phyloP scores from a whole-genome alignment of 2,888 invertebrate species.

The Heliconius ismenius region DNA sequence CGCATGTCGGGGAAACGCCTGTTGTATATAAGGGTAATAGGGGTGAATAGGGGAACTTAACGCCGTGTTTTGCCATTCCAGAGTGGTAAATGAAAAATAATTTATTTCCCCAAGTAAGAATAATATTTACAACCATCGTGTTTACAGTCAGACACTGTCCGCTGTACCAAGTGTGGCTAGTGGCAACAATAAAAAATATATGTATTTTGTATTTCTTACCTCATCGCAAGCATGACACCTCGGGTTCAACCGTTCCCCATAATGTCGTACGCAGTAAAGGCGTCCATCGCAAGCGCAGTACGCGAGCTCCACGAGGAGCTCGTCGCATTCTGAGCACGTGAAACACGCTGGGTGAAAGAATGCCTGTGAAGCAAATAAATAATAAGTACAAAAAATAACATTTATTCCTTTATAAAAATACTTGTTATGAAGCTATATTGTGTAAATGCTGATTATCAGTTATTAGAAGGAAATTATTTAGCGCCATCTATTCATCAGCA shows the following conservation, averaged over 20 bases:
- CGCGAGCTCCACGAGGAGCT: conserved; percentile 96
- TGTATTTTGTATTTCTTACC: conserved; percentile 83
- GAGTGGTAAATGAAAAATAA: no score
- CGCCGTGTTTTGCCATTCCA: not conserved
- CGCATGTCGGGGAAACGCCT: no score
- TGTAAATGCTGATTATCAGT: no score
- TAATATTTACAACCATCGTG: not conserved
- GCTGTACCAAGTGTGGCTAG: not conserved
- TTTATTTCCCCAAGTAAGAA: no score
- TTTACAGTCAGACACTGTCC: not conserved
- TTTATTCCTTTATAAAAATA: not conserved
- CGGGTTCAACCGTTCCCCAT: conserved; percentile 97
- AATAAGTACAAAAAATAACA: not conserved
- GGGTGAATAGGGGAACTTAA: not conserved
- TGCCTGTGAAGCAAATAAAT: conserved; percentile 59
- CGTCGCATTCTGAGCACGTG: conserved; percentile 92
- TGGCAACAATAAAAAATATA: not conserved
- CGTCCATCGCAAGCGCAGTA: conserved; percentile 95
- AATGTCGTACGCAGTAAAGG: conserved; percentile 96
- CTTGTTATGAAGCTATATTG: not conserved
- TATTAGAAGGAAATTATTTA: not conserved
- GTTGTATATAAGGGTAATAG: no score
- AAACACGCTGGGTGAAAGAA: conserved; percentile 97
- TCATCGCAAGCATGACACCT: conserved; percentile 98
- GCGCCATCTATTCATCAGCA: conserved; percentile 53